Conservation (phyloP, 2,797 vertebrate species). For the Alcedo atthis region DNA sequence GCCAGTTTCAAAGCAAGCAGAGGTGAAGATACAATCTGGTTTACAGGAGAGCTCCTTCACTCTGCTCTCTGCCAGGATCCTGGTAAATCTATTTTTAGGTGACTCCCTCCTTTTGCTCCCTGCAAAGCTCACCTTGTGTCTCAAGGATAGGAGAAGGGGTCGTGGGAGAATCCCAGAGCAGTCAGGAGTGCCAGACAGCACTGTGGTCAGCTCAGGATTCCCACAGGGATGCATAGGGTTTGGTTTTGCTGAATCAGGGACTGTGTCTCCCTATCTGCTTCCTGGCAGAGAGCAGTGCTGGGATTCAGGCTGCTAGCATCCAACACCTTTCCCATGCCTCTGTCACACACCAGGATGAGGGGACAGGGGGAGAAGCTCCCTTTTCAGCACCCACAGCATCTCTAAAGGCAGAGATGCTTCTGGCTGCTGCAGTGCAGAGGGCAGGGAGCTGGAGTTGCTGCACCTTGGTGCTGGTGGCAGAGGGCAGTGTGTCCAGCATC, state of each 20-base stretch:
- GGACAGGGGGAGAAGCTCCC: background rate
- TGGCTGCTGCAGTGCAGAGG: background rate
- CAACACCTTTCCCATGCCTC: background rate
- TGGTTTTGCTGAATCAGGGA: background rate
- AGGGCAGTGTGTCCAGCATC: background rate
- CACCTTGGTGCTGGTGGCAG: background rate
- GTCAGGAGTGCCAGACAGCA: rapidly evolving
- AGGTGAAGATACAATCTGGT: rapidly evolving
- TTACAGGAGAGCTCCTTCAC: background rate
- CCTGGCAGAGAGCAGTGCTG: background rate
- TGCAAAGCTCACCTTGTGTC: rapidly evolving
- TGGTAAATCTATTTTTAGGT: rapidly evolving
- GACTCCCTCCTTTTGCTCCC: background rate
- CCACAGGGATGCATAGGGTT: rapidly evolving
- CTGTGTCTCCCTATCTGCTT: background rate
- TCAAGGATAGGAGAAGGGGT: rapidly evolving
- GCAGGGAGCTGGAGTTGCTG: background rate
- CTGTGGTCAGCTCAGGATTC: background rate
- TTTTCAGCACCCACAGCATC: background rate
- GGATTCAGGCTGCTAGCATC: background rate
- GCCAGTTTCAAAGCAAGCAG: background rate
- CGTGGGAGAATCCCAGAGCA: background rate
- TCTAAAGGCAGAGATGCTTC: background rate
- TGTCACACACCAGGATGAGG: background rate
- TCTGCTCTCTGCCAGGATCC: background rate